Base-by-base conservation (phyloP, 1,140 invertebrate species). In the Zaprionus gabonicus region DNA sequence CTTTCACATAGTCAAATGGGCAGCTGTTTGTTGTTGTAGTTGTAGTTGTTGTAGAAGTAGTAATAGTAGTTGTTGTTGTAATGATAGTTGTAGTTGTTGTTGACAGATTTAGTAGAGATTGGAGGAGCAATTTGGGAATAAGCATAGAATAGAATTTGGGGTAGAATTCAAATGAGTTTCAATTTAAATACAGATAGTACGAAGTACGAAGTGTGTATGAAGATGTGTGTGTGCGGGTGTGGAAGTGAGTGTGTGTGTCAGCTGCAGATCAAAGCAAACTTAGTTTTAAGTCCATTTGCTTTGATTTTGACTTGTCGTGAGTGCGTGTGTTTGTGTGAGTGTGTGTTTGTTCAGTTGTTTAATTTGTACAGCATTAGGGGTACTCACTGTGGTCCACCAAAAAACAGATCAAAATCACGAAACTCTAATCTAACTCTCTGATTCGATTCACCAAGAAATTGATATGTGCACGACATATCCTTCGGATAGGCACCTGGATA, bases 401-500 rank as follows among this genome's bases (percentile, higher is more conserved):
- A 99, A 94, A 99, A 99, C 63, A 99, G 95, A 94, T 99, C 98
- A 94, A 99, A 99, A 94, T 99, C 99, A 83, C 98, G 95, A 94
- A 99, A 99, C 94, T 98, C 98, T 74, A 99, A 94, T 73, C 98
- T 96, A 79, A 99, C 97, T 86, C 99, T 94, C 94, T 99, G 97
- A 64, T 96, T 96, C 27, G 95, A 94, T 82, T 95, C 95, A n/a
- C 99, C 99, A 80, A 97, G 95, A 93, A 99, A 98, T 93, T 97
- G 96, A 94, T 99, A 99, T 93, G 95, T 96, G 94, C 98, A 99
- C 79, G 95, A 95, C 74, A 99, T 95, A 93, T 98, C 97, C 93
- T 99, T 99, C 68, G 99, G 99, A 94, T 99, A 99, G 77, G 98
- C 96, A 80, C 99, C 99, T 38, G 99, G 99, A 95, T 99, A 99